Evolutionary conservation across 2,888 invertebrate species (phyloP).

Genomic region (Thecophora atra): DNA sequence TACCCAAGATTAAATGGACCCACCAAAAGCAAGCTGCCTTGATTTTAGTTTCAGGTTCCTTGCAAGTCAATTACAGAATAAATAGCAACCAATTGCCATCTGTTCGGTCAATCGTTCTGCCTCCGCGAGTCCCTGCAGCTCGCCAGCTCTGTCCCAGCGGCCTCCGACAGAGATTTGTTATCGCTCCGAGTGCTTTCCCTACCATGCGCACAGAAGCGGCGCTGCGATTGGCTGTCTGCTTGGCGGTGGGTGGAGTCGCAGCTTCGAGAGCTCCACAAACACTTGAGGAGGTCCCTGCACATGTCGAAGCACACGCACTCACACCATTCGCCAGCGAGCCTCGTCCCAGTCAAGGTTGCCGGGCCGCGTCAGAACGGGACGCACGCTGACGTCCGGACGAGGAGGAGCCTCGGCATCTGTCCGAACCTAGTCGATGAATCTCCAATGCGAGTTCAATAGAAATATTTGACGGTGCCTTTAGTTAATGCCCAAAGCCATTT

Average conservation of each 20-base stretch:
- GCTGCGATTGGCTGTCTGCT: slow-evolving; percentile 47
- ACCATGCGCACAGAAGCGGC: slow-evolving; percentile 46
- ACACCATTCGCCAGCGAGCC: neutral
- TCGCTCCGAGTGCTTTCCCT: slow-evolving; percentile 57
- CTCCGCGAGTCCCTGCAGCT: neutral
- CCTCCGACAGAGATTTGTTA: slow-evolving; percentile 61
- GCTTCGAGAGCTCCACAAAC: slow-evolving; percentile 21
- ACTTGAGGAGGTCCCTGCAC: neutral
- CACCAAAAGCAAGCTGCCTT: too few relatives aligned
- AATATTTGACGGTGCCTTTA: too few relatives aligned
- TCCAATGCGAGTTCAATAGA: too few relatives aligned
- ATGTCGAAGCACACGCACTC: slow-evolving; percentile 21
- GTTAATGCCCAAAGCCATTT: too few relatives aligned
- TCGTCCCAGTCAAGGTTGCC: neutral
- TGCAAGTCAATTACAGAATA: slow-evolving; percentile 58
- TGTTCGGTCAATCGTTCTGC: neutral
- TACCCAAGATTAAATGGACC: too few relatives aligned
- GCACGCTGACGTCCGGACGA: neutral
- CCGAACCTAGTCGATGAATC: slow-evolving; percentile 17
- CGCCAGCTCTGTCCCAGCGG: slow-evolving; percentile 45
- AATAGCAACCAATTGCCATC: slow-evolving; percentile 40
- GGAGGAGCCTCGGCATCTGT: slow-evolving; percentile 33
- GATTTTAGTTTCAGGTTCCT: slow-evolving; percentile 39
- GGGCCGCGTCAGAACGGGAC: slow-evolving; percentile 18
- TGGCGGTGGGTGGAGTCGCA: slow-evolving; percentile 35